Base-by-base conservation (phyloP, 2,888 invertebrate species). In the Heliconius ismenius region DNA sequence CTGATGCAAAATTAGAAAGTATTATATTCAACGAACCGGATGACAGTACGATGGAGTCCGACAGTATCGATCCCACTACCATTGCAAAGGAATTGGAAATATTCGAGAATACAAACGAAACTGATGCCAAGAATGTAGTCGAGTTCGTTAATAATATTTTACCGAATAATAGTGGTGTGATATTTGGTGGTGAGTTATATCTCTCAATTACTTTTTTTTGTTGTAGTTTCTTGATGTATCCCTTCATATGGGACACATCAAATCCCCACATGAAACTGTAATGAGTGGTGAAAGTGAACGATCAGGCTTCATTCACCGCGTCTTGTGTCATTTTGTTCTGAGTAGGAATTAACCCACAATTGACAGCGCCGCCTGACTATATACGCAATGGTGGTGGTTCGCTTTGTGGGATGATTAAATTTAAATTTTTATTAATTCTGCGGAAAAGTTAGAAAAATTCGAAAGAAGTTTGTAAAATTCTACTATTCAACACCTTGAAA, bases 11-110 rank as follows among this genome's bases (percentile, higher is more conserved):
- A 58, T 24, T 70, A 10, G 70, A 70, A 58, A 70, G 58, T 58
- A 74, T 75, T 15, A 60, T 70, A 18, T 74, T 76, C 32, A 36
- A 77, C 13, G 76, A 74, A 6, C 75, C 73, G 2, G 76, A 79
- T 11, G 88, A 87, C 28, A 87, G 87, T 67, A 84, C 84, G 0
- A 85, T 89, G 80, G 89, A 89, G 64, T 75, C 83, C n/a, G 81
- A 83, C 39, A 84, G 85, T 68, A 86, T 90, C 28, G 88, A 82
- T 60, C 78, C 78, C 0, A 72, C 69, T 10, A 80, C 84, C 36
- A 85, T 86, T 7, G 85, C 84, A 24, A 86, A 85, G 49, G 87
- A 88, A 64, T 81, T 86, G 81, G 82, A 82, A 68, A 80, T 84
- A 39, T 82, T 84, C n/a, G 85, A 86, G 64, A 79, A 74, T 62